phyloP scores from a whole-genome alignment of 2,888 invertebrate genomes.

The Diadegma fenestrale region DNA sequence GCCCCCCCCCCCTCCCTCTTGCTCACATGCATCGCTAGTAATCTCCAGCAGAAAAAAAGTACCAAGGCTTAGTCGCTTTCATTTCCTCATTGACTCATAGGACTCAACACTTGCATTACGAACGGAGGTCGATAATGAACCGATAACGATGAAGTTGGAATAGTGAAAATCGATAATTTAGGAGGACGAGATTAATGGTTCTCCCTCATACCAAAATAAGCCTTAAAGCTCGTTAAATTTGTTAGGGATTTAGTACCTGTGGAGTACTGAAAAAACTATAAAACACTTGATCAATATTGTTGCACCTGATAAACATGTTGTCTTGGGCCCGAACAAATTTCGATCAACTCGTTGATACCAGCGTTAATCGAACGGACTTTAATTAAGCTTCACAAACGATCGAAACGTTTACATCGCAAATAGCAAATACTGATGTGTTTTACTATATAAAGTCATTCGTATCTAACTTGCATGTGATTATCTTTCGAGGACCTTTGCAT shows the following conservation, averaged over 20 bases:
- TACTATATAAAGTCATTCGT: not conserved
- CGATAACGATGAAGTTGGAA: slow-evolving; percentile 47
- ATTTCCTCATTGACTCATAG: not conserved
- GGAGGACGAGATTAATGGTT: slow-evolving; percentile 1
- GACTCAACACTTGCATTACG: slow-evolving; percentile 63
- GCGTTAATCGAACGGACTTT: not conserved
- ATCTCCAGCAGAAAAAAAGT: slow-evolving; percentile 75
- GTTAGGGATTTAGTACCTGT: not conserved
- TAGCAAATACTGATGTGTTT: not conserved
- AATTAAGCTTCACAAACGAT: slow-evolving; percentile 12
- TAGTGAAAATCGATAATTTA: slow-evolving; percentile 2
- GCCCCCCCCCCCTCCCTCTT: not conserved
- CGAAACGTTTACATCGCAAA: not conserved
- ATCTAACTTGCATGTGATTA: not conserved
- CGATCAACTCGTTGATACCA: slow-evolving; percentile 20
- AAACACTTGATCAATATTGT: slow-evolving; percentile 25
- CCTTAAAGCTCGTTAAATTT: slow-evolving; percentile 24
- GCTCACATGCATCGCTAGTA: slow-evolving; percentile 52
- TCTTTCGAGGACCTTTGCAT: not conserved
- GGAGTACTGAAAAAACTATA: slow-evolving; percentile 10
- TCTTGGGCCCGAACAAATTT: not conserved
- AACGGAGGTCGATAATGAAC: slow-evolving; percentile 69
- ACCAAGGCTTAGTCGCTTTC: slow-evolving; percentile 47
- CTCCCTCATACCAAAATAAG: not conserved
- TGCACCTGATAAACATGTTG: not conserved